phyloP scores from a whole-genome alignment of 2,113 vertebrate genomes.

The Seriola dumerili region DNA sequence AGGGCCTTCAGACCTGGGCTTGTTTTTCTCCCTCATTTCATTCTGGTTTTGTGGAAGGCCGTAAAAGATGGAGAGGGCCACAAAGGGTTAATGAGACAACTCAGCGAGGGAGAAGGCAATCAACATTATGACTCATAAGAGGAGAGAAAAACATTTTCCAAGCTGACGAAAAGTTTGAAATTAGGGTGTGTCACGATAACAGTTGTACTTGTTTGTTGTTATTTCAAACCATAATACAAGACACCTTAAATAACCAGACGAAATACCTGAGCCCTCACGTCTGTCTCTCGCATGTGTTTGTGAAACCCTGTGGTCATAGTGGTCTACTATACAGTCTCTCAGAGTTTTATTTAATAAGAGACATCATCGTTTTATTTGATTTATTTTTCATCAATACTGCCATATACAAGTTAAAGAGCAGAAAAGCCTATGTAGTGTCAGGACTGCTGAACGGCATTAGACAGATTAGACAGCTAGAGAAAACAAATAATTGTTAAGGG shows the following conservation, averaged over 20 bases:
- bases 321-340: slow-evolving; percentile 36
- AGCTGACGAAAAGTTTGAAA: slow-evolving; percentile 80
- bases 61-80: slow-evolving; percentile 80
- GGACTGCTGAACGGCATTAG: neutral
- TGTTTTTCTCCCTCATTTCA: slow-evolving; percentile 83
- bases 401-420: slow-evolving; percentile 24
- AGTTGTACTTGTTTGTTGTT: slow-evolving; percentile 75
- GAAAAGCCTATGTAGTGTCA: slow-evolving; percentile 13
- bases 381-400: slow-evolving; percentile 40
- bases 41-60: slow-evolving; percentile 76
- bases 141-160: slow-evolving; percentile 74
- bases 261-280: slow-evolving; percentile 49
- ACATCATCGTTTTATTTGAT: slow-evolving; percentile 13
- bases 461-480: neutral
- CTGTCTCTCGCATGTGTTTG: slow-evolving; percentile 61
- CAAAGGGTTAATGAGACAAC: slow-evolving; percentile 82
- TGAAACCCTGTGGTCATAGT: slow-evolving; percentile 66
- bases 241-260: slow-evolving; percentile 65
- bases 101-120: slow-evolving; percentile 80
- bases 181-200: slow-evolving; percentile 80
- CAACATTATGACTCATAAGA: slow-evolving; percentile 83
- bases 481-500: slow-evolving; percentile 28
- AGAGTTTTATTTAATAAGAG: slow-evolving; percentile 42
- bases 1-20: slow-evolving; percentile 83
- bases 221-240: slow-evolving; percentile 70